Evolutionary conservation across 2,797 vertebrate genomes (phyloP).

Genomic region (Nyctibius grandis): DNA sequence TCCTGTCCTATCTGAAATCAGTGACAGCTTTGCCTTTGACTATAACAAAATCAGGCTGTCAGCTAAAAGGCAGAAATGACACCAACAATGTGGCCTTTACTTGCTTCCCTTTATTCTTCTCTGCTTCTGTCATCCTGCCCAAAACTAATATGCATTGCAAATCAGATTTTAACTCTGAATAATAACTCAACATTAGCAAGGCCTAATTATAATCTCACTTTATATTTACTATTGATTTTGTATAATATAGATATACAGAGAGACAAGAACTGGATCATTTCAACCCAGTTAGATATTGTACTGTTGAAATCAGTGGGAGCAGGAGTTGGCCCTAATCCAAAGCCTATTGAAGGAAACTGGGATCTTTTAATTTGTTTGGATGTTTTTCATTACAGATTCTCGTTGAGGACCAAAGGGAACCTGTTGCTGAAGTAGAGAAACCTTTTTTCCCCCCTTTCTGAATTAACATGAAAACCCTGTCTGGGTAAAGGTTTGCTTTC

Average conservation of each 20-base stretch:
- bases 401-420: background rate
- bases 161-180: slow-evolving; percentile 43
- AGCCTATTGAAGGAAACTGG: background rate
- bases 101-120: background rate
- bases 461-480: background rate
- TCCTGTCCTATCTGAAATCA: background rate
- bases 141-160: slow-evolving; percentile 3
- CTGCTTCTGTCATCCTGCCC: background rate
- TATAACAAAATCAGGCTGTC: background rate
- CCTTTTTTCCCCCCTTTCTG: background rate
- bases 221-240: slow-evolving; percentile 22
- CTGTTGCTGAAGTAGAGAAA: background rate
- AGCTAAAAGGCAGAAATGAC: background rate
- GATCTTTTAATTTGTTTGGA: background rate
- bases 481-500: background rate
- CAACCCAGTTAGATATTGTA: background rate
- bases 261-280: slow-evolving; percentile 14
- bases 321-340: background rate
- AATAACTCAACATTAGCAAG: background rate
- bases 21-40: background rate
- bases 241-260: background rate
- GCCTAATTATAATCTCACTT: slow-evolving; percentile 21
- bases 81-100: background rate
- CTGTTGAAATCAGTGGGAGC: slow-evolving; percentile 6
- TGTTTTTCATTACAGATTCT: background rate